Percentiles rank a stretch among this genome's conserved stretches.
Evolutionary conservation across 2,888 invertebrate genomes (phyloP).

Genomic region (Nasonia oneida): DNA sequence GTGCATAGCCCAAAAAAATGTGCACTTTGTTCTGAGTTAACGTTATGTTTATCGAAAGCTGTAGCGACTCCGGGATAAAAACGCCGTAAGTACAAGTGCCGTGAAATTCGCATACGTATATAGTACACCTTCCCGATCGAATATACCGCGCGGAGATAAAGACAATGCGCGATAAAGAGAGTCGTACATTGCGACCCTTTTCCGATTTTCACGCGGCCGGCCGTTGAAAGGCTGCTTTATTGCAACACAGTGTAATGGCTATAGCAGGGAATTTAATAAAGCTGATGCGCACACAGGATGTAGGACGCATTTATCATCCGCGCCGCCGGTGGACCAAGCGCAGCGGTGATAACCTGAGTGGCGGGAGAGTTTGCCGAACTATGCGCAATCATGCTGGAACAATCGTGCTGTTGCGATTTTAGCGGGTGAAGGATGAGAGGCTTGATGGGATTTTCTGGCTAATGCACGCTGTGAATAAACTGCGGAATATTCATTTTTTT

Average conservation of each 20-base stretch:
- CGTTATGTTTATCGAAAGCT: not conserved
- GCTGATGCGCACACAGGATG: constrained; percentile 32
- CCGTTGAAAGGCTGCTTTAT: constrained; percentile 12
- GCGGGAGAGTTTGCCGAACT: constrained; percentile 37
- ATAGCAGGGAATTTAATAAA: constrained; percentile 40
- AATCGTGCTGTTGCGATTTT: constrained; percentile 39
- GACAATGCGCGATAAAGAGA: not conserved
- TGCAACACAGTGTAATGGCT: constrained; percentile 28
- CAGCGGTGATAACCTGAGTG: constrained; percentile 38
- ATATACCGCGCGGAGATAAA: not conserved
- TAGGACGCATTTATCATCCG: constrained; percentile 53
- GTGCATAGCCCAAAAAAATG: not conserved
- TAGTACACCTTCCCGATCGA: not conserved
- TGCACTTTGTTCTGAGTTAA: not conserved
- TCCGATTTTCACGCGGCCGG: constrained; percentile 1
- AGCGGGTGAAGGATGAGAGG: not conserved
- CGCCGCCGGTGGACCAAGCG: constrained; percentile 42
- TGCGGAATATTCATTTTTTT: too few species aligned
- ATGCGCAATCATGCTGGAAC: constrained; percentile 39
- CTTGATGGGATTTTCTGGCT: constrained; percentile 11
- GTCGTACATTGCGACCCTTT: constrained; percentile 9
- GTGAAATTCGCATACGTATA: not conserved
- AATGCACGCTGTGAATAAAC: too few species aligned
- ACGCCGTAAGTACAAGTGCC: not conserved
- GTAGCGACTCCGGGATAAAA: not conserved